Evolutionary conservation across 2,888 invertebrate genomes (phyloP), one percentile per base, ranked within the genome.

Genomic region (Blera fallax): DNA sequence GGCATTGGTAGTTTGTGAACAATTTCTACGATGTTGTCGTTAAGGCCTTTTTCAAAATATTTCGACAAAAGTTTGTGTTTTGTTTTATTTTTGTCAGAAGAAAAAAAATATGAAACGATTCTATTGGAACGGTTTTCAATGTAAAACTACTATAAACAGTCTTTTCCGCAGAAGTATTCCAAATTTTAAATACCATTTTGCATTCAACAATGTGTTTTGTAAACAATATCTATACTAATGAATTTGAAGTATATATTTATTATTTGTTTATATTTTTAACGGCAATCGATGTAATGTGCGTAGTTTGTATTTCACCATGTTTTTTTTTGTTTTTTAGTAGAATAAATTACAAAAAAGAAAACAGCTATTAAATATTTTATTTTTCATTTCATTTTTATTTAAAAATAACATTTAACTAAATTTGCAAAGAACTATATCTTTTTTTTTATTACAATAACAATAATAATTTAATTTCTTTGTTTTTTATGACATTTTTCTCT

Each of bases 141-240:
- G 84, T 84, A 84, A 84, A 84, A 84, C 70, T 84, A 84, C 84
- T 84, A 79, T 84, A 70, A 84, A 84, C 84, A 84, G 84, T 84
- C 84, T 84, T 84, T 74, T 84, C 84, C 84, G 70, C 84, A 74
- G 80, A 84, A 84, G 62, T 80, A 84, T 84, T 74, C 70, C 79
- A 79, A 84, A 64, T 58, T 50, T 65, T 84, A 43, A 60, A 74
- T 64, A 79, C 79, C 74, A 69, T 73, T 74, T 81, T 81, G 14
- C 69, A 50, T 56, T 73, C 60, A 83, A 83, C 62, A 62, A 69
- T 60, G 48, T 77, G 37, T 64, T 56, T 37, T 34, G 54, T 70
- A 82, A 65, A 72, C 32, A 67, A 58, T 70, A 62, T 54, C 40
- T 64, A 50, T 16, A 24, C 67, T 76, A 58, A 48, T 50, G n/a